These are phyloP conservation scores for Drosophila ezoana DNA, from an alignment of 2,888 invertebrate genomes.

Conservation along the genomic window DNA sequence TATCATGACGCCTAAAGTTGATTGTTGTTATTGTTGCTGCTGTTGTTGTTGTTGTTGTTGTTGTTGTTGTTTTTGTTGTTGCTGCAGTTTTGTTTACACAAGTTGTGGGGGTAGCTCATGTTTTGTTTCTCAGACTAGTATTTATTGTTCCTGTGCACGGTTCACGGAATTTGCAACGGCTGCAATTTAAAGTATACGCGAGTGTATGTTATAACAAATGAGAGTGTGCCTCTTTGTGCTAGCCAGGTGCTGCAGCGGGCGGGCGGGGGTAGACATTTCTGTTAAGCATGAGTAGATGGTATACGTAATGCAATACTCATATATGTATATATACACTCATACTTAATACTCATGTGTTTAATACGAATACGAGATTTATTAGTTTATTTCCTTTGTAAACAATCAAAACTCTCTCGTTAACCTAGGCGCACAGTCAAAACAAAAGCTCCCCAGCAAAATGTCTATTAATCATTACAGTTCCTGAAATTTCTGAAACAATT, in stretches of 20 bases:
- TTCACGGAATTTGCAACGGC: constrained; percentile 69
- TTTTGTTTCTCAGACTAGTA: constrained; percentile 60
- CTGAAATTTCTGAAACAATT: constrained; percentile 8
- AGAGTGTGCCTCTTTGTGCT: constrained; percentile 4
- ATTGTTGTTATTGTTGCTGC: constrained; percentile 47
- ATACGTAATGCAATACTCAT: constrained; percentile 2
- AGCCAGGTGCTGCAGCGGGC: too few species aligned
- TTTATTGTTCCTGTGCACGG: constrained; percentile 74
- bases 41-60: constrained; percentile 38
- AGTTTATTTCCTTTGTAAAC: constrained; percentile 1
- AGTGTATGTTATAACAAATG: constrained; percentile 57
- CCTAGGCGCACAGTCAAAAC: neutral
- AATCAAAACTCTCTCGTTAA: neutral
- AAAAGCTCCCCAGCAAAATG: neutral
- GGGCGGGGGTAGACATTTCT: neutral
- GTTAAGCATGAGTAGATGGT: neutral
- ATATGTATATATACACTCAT: too few species aligned
- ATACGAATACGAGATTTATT: neutral
- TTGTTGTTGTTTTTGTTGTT: too few species aligned
- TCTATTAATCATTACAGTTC: neutral
- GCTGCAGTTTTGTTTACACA: constrained; percentile 75
- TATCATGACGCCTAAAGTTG: constrained; percentile 76
- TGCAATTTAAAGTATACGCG: constrained; percentile 62
- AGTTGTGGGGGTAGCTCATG: constrained; percentile 61
- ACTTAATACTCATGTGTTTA: neutral